Base-by-base conservation (phyloP, 2,888 invertebrate genomes). In the Branchellion lobata region DNA sequence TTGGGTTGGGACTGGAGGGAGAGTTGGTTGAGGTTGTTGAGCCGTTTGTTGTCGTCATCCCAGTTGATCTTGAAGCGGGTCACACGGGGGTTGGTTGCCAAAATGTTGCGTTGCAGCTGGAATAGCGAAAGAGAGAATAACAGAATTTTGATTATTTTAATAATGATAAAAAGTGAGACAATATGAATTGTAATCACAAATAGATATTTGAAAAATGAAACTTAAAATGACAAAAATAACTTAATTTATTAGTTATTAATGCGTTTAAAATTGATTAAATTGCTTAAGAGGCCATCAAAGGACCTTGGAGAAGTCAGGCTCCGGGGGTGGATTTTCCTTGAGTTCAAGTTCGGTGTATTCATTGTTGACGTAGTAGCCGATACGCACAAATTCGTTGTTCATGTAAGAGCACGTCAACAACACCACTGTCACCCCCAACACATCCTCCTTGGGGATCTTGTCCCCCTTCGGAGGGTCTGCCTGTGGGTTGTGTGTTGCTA, bases 321-420 rank as follows among this genome's bases (percentile, higher is more conserved):
- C 92, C 3, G 94, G 90, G 11, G 99, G 98, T 1, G 96, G 95
- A 87, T 95, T 96, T 87, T 98, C 97, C 75, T 93, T 91, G 83
- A 98, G 88, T 85, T 98, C 97, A 0, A 93, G 93, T 84, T 97
- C 96, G 2, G 90, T 91, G 86, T 99, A 99, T 86, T 97, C 97
- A 86, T 97, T 98, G 86, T 97, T 97, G 80, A 99, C 97, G 86
- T 97, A 99, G 88, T 98, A 99, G 1, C 98, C 99, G 1, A 99
- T 96, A 81, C 98, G 91, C 1, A 98, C 95, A 87, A 99, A 99
- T 88, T 97, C 89, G 93, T 96, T 11, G 34, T 91, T 91, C 83
- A 93, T 90, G 86, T 97, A 98, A 0, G 94, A 94, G 88, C 97
- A 97, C 0, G 96, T 96, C 74, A 99, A 89, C 24, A 99, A 89